Evolutionary conservation across 30 jellyfish, hydroid and myxozoan species (phyloP), one percentile per base, ranked within the genome.

Genomic region (Turritopsis dohrnii): DNA sequence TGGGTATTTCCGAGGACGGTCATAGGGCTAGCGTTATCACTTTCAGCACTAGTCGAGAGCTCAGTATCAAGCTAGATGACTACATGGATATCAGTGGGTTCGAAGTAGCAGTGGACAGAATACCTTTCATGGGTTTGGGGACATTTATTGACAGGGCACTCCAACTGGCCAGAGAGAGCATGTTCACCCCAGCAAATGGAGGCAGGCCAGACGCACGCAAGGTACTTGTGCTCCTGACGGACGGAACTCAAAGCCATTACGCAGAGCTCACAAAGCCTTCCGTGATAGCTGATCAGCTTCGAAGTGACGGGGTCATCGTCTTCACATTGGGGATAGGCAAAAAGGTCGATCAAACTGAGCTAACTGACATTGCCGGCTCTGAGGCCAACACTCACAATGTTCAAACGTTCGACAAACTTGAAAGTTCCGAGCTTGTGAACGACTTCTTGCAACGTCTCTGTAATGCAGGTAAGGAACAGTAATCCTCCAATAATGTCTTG

Each of bases 31-130:
- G 9, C 13, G 60, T 41, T 41, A 41, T 41, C 60, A 41, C 60
- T 5, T 41, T 41, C 60, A 41, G 60, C 13, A 21, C 16, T 28
- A 13, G 90, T 71, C 41, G 85, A 79, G 52, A 74, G 82, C 18
- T 81, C 28, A 16, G 81, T 53, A 23, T 21, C 77, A 41, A 41
- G 60, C 60, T 41, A 3, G 13, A 41, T 5, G 60, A 41, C 13
- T 13, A 41, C 60, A 41, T 13, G 60, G 60, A 41, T 13, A 41
- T 3, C 60, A 41, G 13, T 5, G 60, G 60, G 9, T 41, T 41
- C 60, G 60, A 41, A 3, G 60, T 13, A 3, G 60, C 60, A 41
- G 60, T 41, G 9, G 60, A 41, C 60, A 41, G 60, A 5, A 41
- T 41, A 3, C 60, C 60, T 13, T 41, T 41, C 60, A 41, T 41